Evolutionary conservation across 2,113 vertebrate genomes (phyloP).

Genomic region (mouse (Mus musculus)): GRCm39 chr10:8138501-8139000

Average conservation of each 20-base stretch:
- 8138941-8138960: not conserved
- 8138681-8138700: not conserved
- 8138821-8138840: not conserved
- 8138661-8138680: not conserved
- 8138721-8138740: constrained; percentile 64
- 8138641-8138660: not conserved
- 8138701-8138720: not conserved
- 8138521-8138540: not conserved
- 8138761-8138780: constrained; percentile 70
- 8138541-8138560: not conserved
- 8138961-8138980: constrained; percentile 34
- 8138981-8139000: constrained; percentile 5
- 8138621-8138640: not conserved
- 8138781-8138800: constrained; percentile 65
- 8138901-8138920: constrained; percentile 50
- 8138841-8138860: not conserved
- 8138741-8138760: constrained; percentile 69
- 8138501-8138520: not conserved
- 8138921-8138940: constrained; percentile 21
- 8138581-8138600: not conserved
- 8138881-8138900: not conserved
- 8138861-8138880: constrained; percentile 44
- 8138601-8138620: not conserved
- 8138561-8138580: not conserved
- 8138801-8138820: constrained; percentile 22